Conservation (phyloP, 2,888 invertebrate genomes). For the Linhomoeus sp. region DNA sequence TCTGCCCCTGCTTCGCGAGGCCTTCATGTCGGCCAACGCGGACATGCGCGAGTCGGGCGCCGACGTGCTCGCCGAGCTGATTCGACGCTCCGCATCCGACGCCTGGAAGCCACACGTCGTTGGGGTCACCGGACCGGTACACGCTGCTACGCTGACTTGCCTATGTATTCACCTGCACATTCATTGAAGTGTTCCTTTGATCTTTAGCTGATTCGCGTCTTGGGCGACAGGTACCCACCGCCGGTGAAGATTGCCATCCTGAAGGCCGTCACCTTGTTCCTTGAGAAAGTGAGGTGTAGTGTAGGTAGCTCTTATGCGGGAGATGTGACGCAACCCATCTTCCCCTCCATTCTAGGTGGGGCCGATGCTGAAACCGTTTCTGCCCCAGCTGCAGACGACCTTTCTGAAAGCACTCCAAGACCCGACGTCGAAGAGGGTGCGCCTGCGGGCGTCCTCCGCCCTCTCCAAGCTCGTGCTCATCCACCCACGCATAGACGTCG, state of each 20-base stretch:
- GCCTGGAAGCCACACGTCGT: conserved; percentile 53
- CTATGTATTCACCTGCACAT: no score
- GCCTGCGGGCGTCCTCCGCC: conserved; percentile 55
- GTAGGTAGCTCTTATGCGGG: neutral
- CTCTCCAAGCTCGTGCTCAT: conserved; percentile 43
- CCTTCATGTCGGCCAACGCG: conserved; percentile 76
- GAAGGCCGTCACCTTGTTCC: conserved; percentile 71
- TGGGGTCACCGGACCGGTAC: conserved; percentile 88
- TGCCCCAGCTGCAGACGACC: conserved; percentile 93
- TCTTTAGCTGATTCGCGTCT: conserved; percentile 85
- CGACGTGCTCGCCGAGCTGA: conserved; percentile 62
- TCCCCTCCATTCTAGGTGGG: conserved; percentile 46
- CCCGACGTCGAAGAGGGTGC: conserved; percentile 37
- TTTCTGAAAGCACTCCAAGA: conserved; percentile 73
- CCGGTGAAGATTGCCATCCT: conserved; percentile 87
- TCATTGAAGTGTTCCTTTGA: no score
- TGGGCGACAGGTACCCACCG: conserved; percentile 67
- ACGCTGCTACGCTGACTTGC: no score
- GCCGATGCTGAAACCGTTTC: conserved; percentile 80
- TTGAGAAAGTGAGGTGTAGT: conserved; percentile 49
- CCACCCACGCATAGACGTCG: conserved; percentile 75
- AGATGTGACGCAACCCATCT: no score
- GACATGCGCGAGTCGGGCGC: conserved; percentile 90
- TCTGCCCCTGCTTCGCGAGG: conserved; percentile 81
- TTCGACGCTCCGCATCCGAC: conserved; percentile 34